phyloP scores from a whole-genome alignment of 2,797 vertebrate genomes.

The Melopsittacus undulatus region DNA sequence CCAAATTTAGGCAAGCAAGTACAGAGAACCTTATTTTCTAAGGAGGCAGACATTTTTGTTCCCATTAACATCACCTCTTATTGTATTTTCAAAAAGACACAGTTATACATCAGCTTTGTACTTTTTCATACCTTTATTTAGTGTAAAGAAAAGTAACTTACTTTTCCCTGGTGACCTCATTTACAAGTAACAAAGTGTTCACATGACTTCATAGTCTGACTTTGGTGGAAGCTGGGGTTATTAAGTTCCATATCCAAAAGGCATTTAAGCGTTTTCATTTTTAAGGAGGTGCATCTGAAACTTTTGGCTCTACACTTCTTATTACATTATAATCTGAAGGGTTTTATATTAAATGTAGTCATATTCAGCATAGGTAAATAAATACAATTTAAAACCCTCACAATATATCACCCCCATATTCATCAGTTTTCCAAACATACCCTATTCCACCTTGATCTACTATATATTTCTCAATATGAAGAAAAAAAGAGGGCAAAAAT shows the following conservation, averaged over 20 bases:
- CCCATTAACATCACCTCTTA: rapidly evolving
- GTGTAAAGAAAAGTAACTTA: background rate
- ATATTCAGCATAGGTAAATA: background rate
- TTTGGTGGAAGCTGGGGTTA: background rate
- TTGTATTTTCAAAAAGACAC: background rate
- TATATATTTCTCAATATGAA: background rate
- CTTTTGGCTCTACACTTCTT: background rate
- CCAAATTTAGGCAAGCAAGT: background rate
- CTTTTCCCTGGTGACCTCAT: rapidly evolving
- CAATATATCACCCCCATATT: background rate
- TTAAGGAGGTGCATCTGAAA: background rate
- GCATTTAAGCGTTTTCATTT: background rate
- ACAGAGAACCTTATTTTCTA: background rate
- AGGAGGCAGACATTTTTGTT: rapidly evolving
- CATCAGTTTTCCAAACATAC: background rate
- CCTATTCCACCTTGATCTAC: background rate
- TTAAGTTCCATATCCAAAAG: background rate
- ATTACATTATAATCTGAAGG: background rate
- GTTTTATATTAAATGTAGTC: background rate
- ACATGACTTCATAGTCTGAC: rapidly evolving
- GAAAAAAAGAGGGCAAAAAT: background rate
- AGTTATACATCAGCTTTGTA: background rate
- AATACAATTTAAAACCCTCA: background rate
- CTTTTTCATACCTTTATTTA: background rate
- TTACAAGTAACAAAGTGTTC: background rate